A percentile compares a stretch with the other conserved stretches of the same genome.
phyloP scores from a whole-genome alignment of 2,113 vertebrate species.

The Heterocephalus glaber region DNA sequence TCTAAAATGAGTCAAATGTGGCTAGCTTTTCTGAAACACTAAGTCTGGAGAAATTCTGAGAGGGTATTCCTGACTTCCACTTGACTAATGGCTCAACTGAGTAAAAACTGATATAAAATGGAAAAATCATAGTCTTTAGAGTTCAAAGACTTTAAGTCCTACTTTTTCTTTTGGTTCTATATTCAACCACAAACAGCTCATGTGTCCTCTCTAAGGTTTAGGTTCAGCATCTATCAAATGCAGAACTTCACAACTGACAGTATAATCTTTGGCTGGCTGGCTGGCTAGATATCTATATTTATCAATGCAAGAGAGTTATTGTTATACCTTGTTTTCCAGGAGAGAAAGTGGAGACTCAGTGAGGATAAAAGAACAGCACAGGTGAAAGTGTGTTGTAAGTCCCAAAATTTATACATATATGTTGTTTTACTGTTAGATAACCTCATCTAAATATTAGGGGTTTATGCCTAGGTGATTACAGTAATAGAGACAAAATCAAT shows the following conservation, averaged over 20 bases:
- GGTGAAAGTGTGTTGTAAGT: neutral
- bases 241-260: neutral
- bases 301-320: neutral
- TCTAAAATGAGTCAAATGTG: constrained; percentile 31
- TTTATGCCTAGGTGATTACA: neutral
- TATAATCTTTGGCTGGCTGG: neutral
- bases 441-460: neutral
- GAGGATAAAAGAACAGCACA: neutral
- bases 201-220: constrained; percentile 1
- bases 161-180: neutral
- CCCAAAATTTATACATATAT: neutral
- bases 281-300: neutral
- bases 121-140: constrained; percentile 47
- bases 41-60: constrained; percentile 24
- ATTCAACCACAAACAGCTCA: neutral
- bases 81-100: neutral
- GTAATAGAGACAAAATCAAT: constrained; percentile 14
- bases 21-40: neutral
- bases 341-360: neutral
- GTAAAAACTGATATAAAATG: constrained; percentile 4
- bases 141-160: neutral
- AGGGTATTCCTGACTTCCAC: neutral
- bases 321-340: neutral
- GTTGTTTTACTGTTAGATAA: neutral
- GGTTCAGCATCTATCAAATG: neutral